Conservation (phyloP, 2,888 invertebrate species). For the Lysandra coridon region DNA sequence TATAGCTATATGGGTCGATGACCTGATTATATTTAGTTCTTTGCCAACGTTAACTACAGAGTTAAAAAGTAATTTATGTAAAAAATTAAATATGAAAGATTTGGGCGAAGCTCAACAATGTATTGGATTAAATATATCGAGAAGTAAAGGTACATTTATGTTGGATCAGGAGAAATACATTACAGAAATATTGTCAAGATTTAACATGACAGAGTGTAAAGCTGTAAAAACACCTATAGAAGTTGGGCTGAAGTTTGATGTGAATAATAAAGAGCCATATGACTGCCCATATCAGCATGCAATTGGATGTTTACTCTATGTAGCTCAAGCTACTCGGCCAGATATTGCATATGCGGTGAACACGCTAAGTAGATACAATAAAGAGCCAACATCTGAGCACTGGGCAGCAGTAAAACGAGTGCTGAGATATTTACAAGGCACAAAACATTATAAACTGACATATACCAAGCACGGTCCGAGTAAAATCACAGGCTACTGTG, state of each 20-base stretch:
- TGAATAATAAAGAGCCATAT: neutral
- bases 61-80: too few relatives aligned
- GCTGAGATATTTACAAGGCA: slow-evolving; percentile 16
- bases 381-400: slow-evolving; percentile 28
- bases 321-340: slow-evolving; percentile 37
- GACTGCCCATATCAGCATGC: slow-evolving; percentile 40
- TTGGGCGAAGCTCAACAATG: slow-evolving; percentile 35
- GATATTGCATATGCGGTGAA: slow-evolving; percentile 36
- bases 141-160: slow-evolving; percentile 31
- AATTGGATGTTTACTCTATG: slow-evolving; percentile 38
- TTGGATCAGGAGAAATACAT: slow-evolving; percentile 38
- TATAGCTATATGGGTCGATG: slow-evolving; percentile 42
- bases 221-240: slow-evolving; percentile 35
- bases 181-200: slow-evolving; percentile 35
- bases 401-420: slow-evolving; percentile 21
- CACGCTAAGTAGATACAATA: slow-evolving; percentile 34
- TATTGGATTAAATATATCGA: slow-evolving; percentile 36
- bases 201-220: slow-evolving; percentile 36
- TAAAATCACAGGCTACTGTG: too few relatives aligned
- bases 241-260: slow-evolving; percentile 30
- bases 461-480: too few relatives aligned
- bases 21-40: slow-evolving; percentile 30
- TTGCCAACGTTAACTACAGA: too few relatives aligned
- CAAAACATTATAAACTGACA: neutral
- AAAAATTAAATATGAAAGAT: slow-evolving; percentile 38